These are phyloP conservation scores for Cacajao melanocephalus DNA, from an alignment of 2,797 vertebrate species.

Conservation along the genomic window DNA sequence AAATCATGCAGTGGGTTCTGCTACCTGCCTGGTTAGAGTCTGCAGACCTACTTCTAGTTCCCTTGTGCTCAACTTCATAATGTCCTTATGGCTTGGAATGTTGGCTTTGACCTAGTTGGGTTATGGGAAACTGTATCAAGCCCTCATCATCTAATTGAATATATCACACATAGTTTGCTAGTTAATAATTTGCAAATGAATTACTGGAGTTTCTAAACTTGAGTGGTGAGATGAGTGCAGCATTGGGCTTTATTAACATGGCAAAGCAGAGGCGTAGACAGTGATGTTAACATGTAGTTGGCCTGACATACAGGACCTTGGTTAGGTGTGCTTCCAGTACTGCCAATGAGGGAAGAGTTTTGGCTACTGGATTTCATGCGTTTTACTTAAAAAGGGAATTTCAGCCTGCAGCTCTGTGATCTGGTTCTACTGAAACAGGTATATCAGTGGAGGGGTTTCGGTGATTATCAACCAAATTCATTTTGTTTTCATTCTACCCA, in stretches of 20 bases:
- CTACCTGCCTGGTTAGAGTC: neutral
- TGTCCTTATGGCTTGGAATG: neutral
- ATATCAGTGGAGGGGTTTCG: neutral
- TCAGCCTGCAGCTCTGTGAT: neutral
- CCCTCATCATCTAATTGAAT: neutral
- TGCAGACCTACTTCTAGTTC: neutral
- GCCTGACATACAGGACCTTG: neutral
- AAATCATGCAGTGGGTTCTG: neutral
- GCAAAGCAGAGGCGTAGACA: neutral
- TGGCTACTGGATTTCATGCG: neutral
- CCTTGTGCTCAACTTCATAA: neutral
- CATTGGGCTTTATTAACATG: neutral
- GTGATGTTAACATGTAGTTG: accelerated
- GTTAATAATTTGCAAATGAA: neutral
- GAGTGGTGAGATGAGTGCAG: too few relatives aligned
- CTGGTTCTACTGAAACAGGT: neutral
- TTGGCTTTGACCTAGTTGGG: neutral
- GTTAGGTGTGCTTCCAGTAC: neutral
- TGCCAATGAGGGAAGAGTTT: neutral
- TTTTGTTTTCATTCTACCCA: neutral
- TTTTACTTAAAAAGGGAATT: slow-evolving; percentile 29
- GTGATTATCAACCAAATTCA: neutral
- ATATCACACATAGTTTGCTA: neutral
- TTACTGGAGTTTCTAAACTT: neutral
- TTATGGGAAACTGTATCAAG: neutral